Conservation (phyloP, 2,888 invertebrate species). For the Drosophila anomalata region DNA sequence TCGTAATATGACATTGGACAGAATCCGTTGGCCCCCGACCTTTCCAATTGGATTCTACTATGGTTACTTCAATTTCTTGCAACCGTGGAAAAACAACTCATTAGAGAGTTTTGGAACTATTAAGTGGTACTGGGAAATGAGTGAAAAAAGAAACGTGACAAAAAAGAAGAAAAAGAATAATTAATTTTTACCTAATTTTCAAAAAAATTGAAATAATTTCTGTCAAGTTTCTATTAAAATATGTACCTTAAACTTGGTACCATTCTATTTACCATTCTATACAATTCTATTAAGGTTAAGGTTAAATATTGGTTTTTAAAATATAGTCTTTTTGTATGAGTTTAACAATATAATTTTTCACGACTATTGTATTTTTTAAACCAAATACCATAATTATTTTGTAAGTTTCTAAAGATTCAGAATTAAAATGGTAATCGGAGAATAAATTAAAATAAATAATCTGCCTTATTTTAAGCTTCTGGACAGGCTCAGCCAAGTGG, state of each 20-base stretch:
- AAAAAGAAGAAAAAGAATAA: background rate
- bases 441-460: constrained; percentile 7
- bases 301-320: too few relatives aligned
- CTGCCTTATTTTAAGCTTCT: constrained; percentile 8
- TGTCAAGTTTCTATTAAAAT: too few relatives aligned
- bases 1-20: background rate
- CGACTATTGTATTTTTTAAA: too few relatives aligned
- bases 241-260: too few relatives aligned
- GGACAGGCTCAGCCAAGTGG: constrained; percentile 18
- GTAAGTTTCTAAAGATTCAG: background rate
- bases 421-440: background rate
- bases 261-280: too few relatives aligned
- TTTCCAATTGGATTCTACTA: background rate
- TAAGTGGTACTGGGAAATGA: background rate
- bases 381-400: too few relatives aligned
- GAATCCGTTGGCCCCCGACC: background rate
- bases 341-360: too few relatives aligned
- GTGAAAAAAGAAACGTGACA: background rate
- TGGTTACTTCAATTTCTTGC: background rate
- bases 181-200: background rate
- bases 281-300: too few relatives aligned
- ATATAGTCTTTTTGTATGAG: too few relatives aligned
- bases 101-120: background rate
- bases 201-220: too few relatives aligned
- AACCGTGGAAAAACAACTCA: background rate